phyloP scores from a whole-genome alignment of 1,140 invertebrate genomes.

The Armadillidium nasatum region DNA sequence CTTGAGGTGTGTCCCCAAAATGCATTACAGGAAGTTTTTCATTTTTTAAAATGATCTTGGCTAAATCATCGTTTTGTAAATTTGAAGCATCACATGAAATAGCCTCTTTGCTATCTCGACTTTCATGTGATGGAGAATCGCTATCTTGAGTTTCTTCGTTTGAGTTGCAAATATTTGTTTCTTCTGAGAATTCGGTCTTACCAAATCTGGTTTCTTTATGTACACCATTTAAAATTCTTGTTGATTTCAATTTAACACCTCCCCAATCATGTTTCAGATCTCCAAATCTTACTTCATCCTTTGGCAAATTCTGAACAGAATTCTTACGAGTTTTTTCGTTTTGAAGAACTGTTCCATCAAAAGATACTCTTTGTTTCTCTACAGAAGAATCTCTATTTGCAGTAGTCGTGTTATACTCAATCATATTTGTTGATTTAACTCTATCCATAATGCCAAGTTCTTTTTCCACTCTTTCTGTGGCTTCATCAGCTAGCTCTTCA shows the following conservation, averaged over 20 bases:
- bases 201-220: conserved; percentile 41
- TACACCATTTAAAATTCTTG: conserved; percentile 30
- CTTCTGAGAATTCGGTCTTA: conserved; percentile 13
- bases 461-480: conserved; percentile 33
- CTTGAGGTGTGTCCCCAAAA: conserved; percentile 40
- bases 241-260: conserved; percentile 33
- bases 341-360: conserved; percentile 29
- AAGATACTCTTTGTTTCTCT: conserved; percentile 29
- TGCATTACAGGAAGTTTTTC: conserved; percentile 31
- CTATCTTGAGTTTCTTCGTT: background rate
- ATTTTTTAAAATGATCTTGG: background rate
- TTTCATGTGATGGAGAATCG: background rate
- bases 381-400: conserved; percentile 22
- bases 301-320: conserved; percentile 24
- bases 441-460: conserved; percentile 23
- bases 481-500: conserved; percentile 37
- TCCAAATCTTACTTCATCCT: conserved; percentile 42
- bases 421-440: conserved; percentile 29
- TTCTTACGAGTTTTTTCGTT: conserved; percentile 24
- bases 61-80: background rate
- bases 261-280: conserved; percentile 44
- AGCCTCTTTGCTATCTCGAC: background rate
- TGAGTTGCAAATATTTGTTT: too few relatives aligned
- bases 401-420: conserved; percentile 29
- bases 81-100: too few relatives aligned